Evolutionary conservation across 2,797 vertebrate species (phyloP), one percentile per base, ranked within the genome.

Genomic region (Avahi laniger): DNA sequence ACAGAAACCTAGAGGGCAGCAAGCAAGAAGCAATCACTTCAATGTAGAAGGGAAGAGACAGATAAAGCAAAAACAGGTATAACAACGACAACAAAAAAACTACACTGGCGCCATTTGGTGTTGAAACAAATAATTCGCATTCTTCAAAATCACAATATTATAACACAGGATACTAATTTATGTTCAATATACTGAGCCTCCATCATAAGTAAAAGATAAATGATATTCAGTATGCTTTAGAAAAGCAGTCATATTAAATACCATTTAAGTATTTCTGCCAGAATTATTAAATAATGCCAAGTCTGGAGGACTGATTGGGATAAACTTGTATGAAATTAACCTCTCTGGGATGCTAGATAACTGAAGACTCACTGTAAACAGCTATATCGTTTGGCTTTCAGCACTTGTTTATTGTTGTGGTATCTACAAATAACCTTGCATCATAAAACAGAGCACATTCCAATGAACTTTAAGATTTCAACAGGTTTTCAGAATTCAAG

Each of bases 241-340:
- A 59, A 88, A 95, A 90, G 69, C 43, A 89, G 30, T 80, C 54
- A 67, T 26, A 70, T 81, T 50, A 92, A 97, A 92, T 52, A 84
- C 10, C 26, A 59, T 59, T 59, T 59, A 59, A 59, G 57, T 59
- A 59, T 82, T 76, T 93, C 89, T 89, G 73, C 7, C 70, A 97
- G 81, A 90, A 84, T 81, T 83, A 76, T 70, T 81, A 84, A 69
- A 54, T 89, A 82, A 85, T 10, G 10, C 7, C 73, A 85, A 82
- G 24, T 70, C 35, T 94, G 20, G 22, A 79, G 70, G 41, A 83
- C 57, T 94, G 46, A 46, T 30, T 87, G 69, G 75, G 24, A 81
- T 52, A 91, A 69, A 63, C 8, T 15, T 88, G n/a, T 65, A 86
- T 79, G 18, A 91, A 95, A 79, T 79, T 73, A 95, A 76, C 35